phyloP scores from a whole-genome alignment of 2,797 vertebrate species.

The Poecilia gillii region DNA sequence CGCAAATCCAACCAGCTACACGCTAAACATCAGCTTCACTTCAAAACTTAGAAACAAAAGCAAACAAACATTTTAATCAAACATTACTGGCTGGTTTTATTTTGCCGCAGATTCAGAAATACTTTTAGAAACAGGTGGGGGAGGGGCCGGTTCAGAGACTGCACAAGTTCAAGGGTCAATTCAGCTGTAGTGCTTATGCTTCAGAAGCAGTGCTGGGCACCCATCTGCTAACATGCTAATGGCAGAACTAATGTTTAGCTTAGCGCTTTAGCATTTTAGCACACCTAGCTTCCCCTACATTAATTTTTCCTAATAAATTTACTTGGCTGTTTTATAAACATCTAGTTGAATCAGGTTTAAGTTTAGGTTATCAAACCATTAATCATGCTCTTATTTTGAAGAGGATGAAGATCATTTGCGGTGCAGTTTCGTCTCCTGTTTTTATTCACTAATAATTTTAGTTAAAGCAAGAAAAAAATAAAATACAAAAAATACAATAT shows the following conservation, averaged over 20 bases:
- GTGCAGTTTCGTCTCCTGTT: not conserved
- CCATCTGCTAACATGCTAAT: not conserved
- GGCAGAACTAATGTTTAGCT: not conserved
- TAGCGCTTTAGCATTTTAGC: not conserved
- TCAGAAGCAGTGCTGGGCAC: not conserved
- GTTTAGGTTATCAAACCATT: not conserved
- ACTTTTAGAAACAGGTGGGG: not conserved
- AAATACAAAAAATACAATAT: not conserved
- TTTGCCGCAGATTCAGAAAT: conserved; percentile 11
- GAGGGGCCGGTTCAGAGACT: not conserved
- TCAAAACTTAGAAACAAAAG: conserved; percentile 25
- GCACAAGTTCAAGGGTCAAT: not conserved
- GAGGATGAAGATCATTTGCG: not conserved
- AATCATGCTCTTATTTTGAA: not conserved
- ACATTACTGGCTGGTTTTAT: not conserved
- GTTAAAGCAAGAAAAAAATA: not conserved
- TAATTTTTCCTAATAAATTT: not conserved
- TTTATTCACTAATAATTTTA: not conserved
- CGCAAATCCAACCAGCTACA: conserved; percentile 12
- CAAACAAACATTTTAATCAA: conserved; percentile 44
- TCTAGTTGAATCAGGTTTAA: not conserved
- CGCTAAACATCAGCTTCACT: conserved; percentile 29
- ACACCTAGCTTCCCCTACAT: not conserved
- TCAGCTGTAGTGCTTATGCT: not conserved
- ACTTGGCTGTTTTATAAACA: not conserved